Base-by-base conservation (phyloP, 2,888 invertebrate species). In the Drosophila melanosoma region DNA sequence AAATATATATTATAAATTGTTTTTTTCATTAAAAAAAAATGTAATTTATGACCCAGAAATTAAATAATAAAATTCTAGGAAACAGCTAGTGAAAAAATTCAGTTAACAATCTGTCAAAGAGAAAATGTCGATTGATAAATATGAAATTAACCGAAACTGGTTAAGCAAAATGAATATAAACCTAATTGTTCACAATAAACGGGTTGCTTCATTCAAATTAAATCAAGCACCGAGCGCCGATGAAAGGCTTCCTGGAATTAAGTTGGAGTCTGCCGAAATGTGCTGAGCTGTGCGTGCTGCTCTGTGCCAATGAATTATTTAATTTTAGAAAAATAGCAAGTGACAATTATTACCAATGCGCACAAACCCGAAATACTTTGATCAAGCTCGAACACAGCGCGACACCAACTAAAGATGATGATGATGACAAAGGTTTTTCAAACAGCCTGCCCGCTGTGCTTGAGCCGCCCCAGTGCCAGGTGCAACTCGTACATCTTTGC, bases 291-390 rank as follows among this genome's bases (percentile, higher is more conserved):
- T 6, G 35, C 26, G 48, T 58, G 33, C 48, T 45, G 42, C 51
- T 40, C 40, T 64, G 72, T 54, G 59, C 54, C 32, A 68, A 53
- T 35, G 66, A 60, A 79, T 62, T 59, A 64, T 79, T 79, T 75
- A 56, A 88, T 71, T 77, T 85, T 74, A 83, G 74, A 65, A 59
- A 74, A 84, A 85, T 71, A 85, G 49, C 83, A 74, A 74, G 71
- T 70, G 71, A 79, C 73, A 75, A 74, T 76, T 73, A 81, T 82
- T 85, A 76, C 71, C 38, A 69, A 67, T 69, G 69, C 72, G 68
- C 45, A 45, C 45, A 63, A 72, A 76, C 36, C 48, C n/a, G 42
- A 62, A 79, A 79, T 71, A 83, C 88, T 85, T 85, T 85, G 88
- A 85, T 88, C 84, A 78, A 69, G 29, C 59, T 32, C 42, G 35